These are phyloP conservation scores for Dryas iulia DNA, from an alignment of 1,140 invertebrate genomes.

Conservation along the genomic window DNA sequence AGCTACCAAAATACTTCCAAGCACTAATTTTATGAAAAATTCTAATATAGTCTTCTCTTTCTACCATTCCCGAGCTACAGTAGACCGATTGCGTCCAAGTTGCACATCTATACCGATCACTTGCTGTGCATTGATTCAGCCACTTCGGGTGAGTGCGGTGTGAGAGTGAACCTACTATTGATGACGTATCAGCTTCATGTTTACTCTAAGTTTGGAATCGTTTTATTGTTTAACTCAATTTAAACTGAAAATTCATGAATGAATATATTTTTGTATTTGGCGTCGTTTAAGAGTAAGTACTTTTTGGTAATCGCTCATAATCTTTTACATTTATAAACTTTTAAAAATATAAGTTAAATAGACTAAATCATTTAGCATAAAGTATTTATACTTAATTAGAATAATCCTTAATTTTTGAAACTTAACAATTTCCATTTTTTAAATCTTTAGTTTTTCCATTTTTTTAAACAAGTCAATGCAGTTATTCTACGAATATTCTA, in stretches of 20 bases:
- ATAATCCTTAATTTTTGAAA: neutral
- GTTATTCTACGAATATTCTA: neutral
- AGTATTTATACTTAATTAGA: neutral
- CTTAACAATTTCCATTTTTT: neutral
- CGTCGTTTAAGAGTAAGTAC: neutral
- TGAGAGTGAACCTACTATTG: conserved; percentile 21
- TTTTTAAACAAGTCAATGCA: neutral
- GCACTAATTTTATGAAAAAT: too few relatives aligned
- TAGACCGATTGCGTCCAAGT: neutral
- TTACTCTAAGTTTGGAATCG: neutral
- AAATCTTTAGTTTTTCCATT: neutral
- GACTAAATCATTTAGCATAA: too few relatives aligned
- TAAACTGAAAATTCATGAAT: neutral
- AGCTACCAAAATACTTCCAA: too few relatives aligned
- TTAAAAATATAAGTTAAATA: too few relatives aligned
- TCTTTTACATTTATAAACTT: too few relatives aligned
- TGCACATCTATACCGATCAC: conserved; percentile 9
- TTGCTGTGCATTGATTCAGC: conserved; percentile 36
- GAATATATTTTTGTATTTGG: neutral
- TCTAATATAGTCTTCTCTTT: neutral
- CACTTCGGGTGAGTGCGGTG: conserved; percentile 26
- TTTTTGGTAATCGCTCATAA: neutral
- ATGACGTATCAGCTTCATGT: conserved; percentile 10
- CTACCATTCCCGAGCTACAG: neutral
- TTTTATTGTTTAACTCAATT: neutral